Base-by-base conservation (phyloP, 2,888 invertebrate genomes). In the Torymus tubicola region DNA sequence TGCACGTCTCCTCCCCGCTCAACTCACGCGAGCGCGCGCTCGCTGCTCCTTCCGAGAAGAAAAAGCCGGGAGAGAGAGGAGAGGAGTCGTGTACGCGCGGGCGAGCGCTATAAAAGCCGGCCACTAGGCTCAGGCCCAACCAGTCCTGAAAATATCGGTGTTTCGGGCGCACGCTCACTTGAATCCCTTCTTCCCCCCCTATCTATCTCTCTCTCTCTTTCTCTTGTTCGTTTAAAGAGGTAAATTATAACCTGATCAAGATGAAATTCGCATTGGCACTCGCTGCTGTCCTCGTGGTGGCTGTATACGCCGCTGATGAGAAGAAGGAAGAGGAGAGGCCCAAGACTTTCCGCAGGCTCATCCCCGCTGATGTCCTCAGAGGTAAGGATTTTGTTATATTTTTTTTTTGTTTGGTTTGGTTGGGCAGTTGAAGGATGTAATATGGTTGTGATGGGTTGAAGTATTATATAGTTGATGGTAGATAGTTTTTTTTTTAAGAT, bases 281-380 rank as follows among this genome's bases (percentile, higher is more conserved):
- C 84, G 93, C 93, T 84, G 90, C 91, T 76, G 89, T 91, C 77
- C 92, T 92, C 83, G 91, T 91, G 78, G 92, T 92, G 70, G 92
- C 64, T 4, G 72, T 78, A 1, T 18, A 61, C 64, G 78, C 64
- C 12, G 77, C 72, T 12, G 80, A 79, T 10, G 73, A 76, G 60
- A 69, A 80, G 64, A 63, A 72, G 60, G 77, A 72, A 5, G 73
- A 77, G 1, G 80, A 82, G 8, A 61, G 78, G 81, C 93, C 94
- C 70, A 96, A 95, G 91, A 95, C 96, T 67, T 97, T 93, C 93
- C 95, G 94, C 88, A 93, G 97, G 84, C 92, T 97, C 85, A 97
- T 97, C 86, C 97, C 97, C 61, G 97, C 97, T 86, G 97, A 97
- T 91, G 96, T 96, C 58, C 93, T 97, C 83, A 95, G 97, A 94